Base-by-base conservation (phyloP, 1,140 invertebrate genomes). In the Teleogryllus occipitalis region DNA sequence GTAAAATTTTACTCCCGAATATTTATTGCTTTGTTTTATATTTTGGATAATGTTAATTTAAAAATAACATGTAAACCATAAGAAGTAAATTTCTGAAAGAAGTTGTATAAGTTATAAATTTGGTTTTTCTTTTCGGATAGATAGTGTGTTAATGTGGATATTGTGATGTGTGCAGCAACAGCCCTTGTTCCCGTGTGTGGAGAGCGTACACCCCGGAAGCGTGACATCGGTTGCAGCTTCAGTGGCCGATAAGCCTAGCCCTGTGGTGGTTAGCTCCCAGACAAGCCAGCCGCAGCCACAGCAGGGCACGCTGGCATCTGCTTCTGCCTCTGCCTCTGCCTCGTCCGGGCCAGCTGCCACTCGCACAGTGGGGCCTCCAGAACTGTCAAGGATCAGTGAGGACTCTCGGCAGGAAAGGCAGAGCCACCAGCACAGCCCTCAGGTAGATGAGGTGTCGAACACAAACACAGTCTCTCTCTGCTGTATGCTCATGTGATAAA, bases 371-470 rank as follows among this genome's bases (percentile, higher is more conserved):
- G 22, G 80, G 47, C 86, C 87, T 76, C 86, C 87, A 22, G 86
- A 87, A 78, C 83, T 90, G 0, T 89, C 89, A 76, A 87, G 87
- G 82, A 90, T 90, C 82, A 90, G 89, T 81, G 89, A 91, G 81
- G 89, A 90, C 82, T 90, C 89, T 7, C 85, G 82, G 76, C 83
- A 83, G 72, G 82, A 82, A 74, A 83, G 83, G 79, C 81, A 78
- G 47, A 76, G 75, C 54, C 49, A 80, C 75, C 79, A 80, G 21
- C 74, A 79, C 46, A 73, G 49, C 65, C 78, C 78, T 79, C 78
- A 79, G 78, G 78, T 75, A 79, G 22, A 22, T 78, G 48, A n/a
- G n/a, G 47, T 65, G 54, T 65, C 54, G 54, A 65, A 18, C 54
- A 14, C 54, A 14, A 65, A 18, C 54, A 14, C 54, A 14, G 2